phyloP scores from a whole-genome alignment of 2,888 invertebrate species.

The Lasius fuliginosus region DNA sequence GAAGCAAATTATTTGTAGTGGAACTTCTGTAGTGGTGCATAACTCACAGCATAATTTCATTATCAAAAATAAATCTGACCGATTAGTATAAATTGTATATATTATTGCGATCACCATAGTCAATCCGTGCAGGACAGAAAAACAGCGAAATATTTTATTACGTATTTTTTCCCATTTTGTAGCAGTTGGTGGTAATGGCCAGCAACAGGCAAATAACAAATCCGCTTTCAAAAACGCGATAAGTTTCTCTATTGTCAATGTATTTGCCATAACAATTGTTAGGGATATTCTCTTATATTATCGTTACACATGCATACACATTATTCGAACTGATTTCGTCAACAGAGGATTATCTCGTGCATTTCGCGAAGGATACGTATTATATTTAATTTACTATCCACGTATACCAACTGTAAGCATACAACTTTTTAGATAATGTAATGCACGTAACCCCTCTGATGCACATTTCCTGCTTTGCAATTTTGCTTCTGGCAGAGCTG shows the following conservation, averaged over 20 bases:
- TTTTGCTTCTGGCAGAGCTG: not conserved
- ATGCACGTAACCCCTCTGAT: not conserved
- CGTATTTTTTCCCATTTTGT: conserved; percentile 33
- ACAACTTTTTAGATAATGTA: not conserved
- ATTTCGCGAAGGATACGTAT: not conserved
- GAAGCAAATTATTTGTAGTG: conserved; percentile 28
- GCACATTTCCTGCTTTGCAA: not conserved
- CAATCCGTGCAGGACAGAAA: conserved; percentile 15
- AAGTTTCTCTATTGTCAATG: conserved; percentile 57
- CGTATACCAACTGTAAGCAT: not conserved
- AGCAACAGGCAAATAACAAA: conserved; percentile 63
- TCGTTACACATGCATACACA: not conserved
- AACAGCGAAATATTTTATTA: conserved; percentile 15
- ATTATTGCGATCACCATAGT: conserved; percentile 26
- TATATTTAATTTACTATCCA: conserved; percentile 18
- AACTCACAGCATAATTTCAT: conserved; percentile 34
- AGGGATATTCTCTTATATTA: not conserved
- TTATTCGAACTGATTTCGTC: not conserved
- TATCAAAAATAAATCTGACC: conserved; percentile 20
- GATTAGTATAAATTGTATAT: conserved; percentile 32
- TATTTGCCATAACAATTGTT: conserved; percentile 3
- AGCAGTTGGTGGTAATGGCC: conserved; percentile 55
- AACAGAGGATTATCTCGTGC: not conserved
- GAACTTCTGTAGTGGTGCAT: conserved; percentile 22
- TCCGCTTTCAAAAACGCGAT: conserved; percentile 59